Conservation (phyloP, 1,140 invertebrate species). For the Ceratina japonica region DNA sequence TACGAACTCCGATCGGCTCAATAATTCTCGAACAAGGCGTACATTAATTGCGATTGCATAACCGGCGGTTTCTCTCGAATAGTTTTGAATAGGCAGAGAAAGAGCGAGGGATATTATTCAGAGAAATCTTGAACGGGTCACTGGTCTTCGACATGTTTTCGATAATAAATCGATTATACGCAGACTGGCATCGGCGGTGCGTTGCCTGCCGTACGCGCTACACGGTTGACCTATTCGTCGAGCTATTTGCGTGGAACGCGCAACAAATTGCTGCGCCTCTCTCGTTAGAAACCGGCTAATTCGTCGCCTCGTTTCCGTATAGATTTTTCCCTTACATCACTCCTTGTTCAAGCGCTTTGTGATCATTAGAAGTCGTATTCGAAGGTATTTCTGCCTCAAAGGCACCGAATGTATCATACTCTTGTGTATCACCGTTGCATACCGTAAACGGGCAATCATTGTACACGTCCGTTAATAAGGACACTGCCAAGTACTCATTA, state of each 20-base stretch:
- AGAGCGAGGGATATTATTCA: neutral
- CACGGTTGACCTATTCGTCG: slow-evolving; percentile 39
- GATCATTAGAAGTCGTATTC: too few species aligned
- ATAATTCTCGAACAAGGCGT: neutral
- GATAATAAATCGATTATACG: slow-evolving; percentile 39
- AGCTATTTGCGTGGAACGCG: slow-evolving; percentile 50
- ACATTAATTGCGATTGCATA: slow-evolving; percentile 21
- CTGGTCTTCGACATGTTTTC: slow-evolving; percentile 17
- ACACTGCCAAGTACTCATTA: too few species aligned
- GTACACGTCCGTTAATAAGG: too few species aligned
- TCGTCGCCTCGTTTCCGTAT: slow-evolving; percentile 4
- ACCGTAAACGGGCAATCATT: too few species aligned
- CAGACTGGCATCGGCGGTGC: neutral
- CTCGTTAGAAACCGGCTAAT: slow-evolving; percentile 35
- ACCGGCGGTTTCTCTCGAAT: slow-evolving; percentile 5
- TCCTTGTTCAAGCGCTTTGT: neutral
- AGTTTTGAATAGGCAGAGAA: neutral
- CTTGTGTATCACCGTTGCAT: too few species aligned
- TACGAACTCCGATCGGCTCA: neutral
- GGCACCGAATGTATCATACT: too few species aligned
- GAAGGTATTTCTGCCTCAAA: too few species aligned
- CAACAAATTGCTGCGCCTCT: slow-evolving; percentile 47
- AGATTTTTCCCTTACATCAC: slow-evolving; percentile 22
- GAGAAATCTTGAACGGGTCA: slow-evolving; percentile 17
- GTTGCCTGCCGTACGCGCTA: neutral